Evolutionary conservation across 2,888 invertebrate species (phyloP), one percentile per base, ranked within the genome.

Genomic region (Melipona bicolor): DNA sequence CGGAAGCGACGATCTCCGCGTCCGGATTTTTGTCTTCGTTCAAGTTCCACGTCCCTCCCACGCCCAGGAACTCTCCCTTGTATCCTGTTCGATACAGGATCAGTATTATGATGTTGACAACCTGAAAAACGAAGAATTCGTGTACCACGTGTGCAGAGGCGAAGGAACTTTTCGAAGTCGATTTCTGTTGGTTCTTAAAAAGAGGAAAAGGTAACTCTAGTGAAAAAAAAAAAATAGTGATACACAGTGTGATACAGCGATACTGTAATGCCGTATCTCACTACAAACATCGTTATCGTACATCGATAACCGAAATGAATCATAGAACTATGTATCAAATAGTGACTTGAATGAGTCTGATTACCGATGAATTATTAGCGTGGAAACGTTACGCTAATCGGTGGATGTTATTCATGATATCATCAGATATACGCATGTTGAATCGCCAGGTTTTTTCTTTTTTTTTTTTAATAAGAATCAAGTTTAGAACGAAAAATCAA

Each of bases 41-140:
- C 73, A 98, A 95, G 95, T 98, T 98, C 98, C 98, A 98, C 27
- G 98, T 98, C 78, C 98, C 98, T 68, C 98, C 98, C 75, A 98
- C 97, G 56, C 98, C 98, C 84, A 98, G 95, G 94, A 98, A 98
- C 93, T 97, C 96, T 4, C 98, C 98, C 88, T 96, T 96, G 95
- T 97, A 97, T 19, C 98, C 98, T 49, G 97, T 97, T 84, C 98
- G 96, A 95, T 98, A 98, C 15, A 98, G 95, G 79, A 98, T 96
- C 73, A 98, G 92, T 89, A 98, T 96, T 21, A 98, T 96, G 87
- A 98, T 95, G 95, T 98, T 98, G 74, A 98, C 92, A n/a, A 98
- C 96, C 98, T 98, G 95, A 11, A 83, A 89, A 6, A 71, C 21
- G 61, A 32, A 32, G 32, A 4, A 32, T 32, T 3, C 32, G 32